Percentiles rank a stretch among this genome's conserved stretches.
Conservation (phyloP, 1,140 invertebrate species). For the Periplaneta americana region DNA sequence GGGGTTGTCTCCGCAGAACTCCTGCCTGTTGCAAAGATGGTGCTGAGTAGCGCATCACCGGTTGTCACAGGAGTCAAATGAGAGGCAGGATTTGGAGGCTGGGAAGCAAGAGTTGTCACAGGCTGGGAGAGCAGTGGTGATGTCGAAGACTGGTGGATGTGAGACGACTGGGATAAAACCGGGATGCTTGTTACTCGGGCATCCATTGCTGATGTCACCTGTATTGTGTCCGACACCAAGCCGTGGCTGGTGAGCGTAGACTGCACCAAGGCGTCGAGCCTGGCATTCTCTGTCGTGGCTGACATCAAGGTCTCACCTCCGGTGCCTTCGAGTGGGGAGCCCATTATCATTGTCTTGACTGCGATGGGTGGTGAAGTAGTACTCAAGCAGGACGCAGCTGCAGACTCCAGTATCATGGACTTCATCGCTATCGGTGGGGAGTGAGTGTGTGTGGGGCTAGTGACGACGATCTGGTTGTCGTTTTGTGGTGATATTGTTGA, state of each 20-base stretch:
- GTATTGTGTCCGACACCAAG: not conserved
- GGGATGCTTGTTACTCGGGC: not conserved
- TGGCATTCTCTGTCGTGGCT: not conserved
- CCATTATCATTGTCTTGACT: slow-evolving; percentile 1
- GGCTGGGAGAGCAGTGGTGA: not conserved
- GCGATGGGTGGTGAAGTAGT: not conserved
- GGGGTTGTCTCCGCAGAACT: not conserved
- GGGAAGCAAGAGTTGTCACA: not conserved
- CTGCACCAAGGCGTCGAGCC: not conserved
- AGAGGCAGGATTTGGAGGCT: not conserved
- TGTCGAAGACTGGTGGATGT: not conserved
- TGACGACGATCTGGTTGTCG: not conserved
- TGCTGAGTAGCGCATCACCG: not conserved
- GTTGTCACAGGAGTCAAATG: not conserved
- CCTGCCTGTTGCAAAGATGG: not conserved
- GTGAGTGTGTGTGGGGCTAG: not conserved
- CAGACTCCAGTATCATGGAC: not conserved
- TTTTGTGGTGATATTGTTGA: not conserved
- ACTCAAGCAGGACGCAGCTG: not conserved
- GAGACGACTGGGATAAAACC: not conserved
- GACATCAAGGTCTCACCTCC: not conserved
- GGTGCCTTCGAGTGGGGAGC: not conserved
- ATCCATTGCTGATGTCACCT: not conserved
- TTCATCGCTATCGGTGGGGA: not conserved
- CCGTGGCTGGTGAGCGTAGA: not conserved